phyloP scores from a whole-genome alignment of 2,113 vertebrate species.

The Solenodon paradoxus region DNA sequence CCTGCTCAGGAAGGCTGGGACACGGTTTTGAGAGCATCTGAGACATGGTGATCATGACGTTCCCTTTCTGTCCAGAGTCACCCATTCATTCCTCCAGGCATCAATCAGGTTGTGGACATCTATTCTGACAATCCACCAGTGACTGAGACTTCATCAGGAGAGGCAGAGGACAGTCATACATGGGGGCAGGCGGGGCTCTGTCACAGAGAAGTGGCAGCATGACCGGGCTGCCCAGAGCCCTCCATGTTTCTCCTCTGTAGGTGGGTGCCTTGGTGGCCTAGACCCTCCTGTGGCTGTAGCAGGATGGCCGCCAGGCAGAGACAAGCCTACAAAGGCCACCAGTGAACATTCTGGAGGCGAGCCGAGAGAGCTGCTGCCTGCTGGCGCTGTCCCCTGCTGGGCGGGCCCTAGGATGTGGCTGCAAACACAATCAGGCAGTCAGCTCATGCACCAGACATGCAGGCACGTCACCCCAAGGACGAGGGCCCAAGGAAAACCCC shows the following conservation, averaged over 20 bases:
- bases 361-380: background rate
- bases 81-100: background rate
- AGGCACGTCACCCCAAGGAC: background rate
- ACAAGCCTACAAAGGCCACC: too few relatives aligned
- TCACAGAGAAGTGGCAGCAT: fast-evolving
- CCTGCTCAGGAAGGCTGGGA: background rate
- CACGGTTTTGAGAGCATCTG: background rate
- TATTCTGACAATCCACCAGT: background rate
- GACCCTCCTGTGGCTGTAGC: background rate
- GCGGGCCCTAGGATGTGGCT: background rate
- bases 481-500: background rate
- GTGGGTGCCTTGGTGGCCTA: background rate
- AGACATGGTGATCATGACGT: background rate
- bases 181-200: background rate
- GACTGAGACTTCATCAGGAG: background rate
- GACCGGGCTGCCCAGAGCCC: fast-evolving
- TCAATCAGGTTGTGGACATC: too few relatives aligned
- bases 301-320: too few relatives aligned
- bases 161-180: background rate
- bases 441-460: background rate
- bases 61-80: background rate
- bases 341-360: background rate
- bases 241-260: background rate
- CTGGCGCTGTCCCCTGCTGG: background rate
- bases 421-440: background rate